Conservation (phyloP, 2,888 invertebrate genomes). For the Ornithoptera priamus region DNA sequence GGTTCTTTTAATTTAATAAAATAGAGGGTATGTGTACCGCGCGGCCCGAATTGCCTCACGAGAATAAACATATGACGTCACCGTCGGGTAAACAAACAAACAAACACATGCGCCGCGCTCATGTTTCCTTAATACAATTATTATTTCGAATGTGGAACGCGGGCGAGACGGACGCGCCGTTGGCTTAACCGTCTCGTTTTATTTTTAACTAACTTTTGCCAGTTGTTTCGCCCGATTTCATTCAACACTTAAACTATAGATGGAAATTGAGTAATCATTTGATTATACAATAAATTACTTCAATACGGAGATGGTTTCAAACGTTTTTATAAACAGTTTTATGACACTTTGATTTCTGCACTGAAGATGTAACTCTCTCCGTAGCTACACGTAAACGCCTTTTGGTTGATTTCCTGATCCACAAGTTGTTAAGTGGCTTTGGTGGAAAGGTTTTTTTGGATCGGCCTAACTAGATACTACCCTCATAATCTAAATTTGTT, state of each 20-base stretch:
- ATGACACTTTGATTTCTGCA: too few species aligned
- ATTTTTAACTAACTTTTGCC: slow-evolving; percentile 31
- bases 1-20: neutral
- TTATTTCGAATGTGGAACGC: slow-evolving; percentile 78
- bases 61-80: slow-evolving; percentile 82
- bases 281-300: too few species aligned
- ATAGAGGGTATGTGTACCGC: slow-evolving; percentile 32
- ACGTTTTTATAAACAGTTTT: too few species aligned
- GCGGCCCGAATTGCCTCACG: slow-evolving; percentile 56
- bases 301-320: too few species aligned
- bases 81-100: slow-evolving; percentile 80
- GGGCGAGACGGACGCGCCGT: slow-evolving; percentile 55
- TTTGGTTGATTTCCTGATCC: too few species aligned
- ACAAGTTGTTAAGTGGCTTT: too few species aligned
- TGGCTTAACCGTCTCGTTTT: slow-evolving; percentile 30
- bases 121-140: slow-evolving; percentile 81
- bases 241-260: neutral
- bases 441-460: too few species aligned
- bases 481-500: too few species aligned
- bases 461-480: too few species aligned
- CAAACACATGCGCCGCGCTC: slow-evolving; percentile 81
- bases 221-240: slow-evolving; percentile 17
- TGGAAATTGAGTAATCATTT: neutral
- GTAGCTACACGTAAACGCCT: too few species aligned
- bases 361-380: too few species aligned